Conservation (phyloP, 1,140 invertebrate species). For the Mylabris phalerata region DNA sequence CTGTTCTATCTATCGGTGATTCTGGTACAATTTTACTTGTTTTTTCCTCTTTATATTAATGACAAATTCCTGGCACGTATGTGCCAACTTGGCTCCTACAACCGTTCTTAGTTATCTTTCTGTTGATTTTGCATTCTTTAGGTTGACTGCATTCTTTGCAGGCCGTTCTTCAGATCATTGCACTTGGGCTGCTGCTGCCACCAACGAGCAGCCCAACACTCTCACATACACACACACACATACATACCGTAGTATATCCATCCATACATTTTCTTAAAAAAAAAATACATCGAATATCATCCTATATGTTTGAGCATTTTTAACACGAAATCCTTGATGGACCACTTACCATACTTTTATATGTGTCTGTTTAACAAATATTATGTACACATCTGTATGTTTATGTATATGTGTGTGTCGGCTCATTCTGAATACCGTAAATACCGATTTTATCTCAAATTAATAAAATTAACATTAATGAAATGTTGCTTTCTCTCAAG, state of each 20-base stretch:
- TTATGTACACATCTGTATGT: too few relatives aligned
- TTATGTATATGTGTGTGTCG: background rate
- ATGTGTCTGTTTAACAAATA: background rate
- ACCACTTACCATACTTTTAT: conserved; percentile 11
- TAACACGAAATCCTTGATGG: conserved; percentile 28
- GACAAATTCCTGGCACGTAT: conserved; percentile 15
- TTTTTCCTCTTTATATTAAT: conserved; percentile 8
- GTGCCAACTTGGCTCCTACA: conserved; percentile 12
- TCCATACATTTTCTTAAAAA: too few relatives aligned
- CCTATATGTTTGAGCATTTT: conserved; percentile 19
- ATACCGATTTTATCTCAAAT: conserved; percentile 18
- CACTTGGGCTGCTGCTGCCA: conserved; percentile 16
- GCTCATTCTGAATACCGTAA: conserved; percentile 14
- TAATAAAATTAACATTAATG: conserved; percentile 19
- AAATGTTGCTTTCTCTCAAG: conserved; percentile 15
- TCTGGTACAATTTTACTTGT: too few relatives aligned
- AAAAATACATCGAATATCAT: too few relatives aligned
- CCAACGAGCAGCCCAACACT: background rate
- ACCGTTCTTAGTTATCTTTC: conserved; percentile 26
- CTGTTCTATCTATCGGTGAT: too few relatives aligned
- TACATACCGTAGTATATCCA: too few relatives aligned
- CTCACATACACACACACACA: too few relatives aligned
- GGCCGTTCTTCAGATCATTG: conserved; percentile 31
- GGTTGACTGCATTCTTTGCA: conserved; percentile 31
- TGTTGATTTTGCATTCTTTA: conserved; percentile 33